A percentile compares a stretch with the other conserved stretches of the same genome.
phyloP scores from a whole-genome alignment of 2,797 vertebrate genomes.

The Falco berigora region DNA sequence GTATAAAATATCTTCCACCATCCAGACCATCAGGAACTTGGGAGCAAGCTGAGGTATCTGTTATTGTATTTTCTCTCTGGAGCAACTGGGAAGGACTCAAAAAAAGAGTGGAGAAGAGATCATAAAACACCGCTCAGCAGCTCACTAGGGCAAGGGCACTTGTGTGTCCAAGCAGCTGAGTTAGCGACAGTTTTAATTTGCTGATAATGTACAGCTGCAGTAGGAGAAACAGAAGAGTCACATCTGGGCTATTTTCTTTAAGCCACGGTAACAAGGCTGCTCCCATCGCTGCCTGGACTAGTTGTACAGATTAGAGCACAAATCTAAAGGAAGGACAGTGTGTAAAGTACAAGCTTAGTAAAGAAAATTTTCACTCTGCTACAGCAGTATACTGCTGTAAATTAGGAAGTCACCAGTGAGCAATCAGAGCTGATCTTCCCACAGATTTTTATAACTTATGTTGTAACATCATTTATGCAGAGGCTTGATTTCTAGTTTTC shows the following conservation, averaged over 20 bases:
- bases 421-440: background rate
- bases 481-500: background rate
- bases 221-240: background rate
- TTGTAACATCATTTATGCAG: background rate
- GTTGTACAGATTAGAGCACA: too few relatives aligned
- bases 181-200: background rate
- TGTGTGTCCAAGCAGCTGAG: background rate
- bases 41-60: background rate
- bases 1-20: background rate
- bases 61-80: background rate
- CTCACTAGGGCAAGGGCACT: background rate
- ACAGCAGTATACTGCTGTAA: background rate
- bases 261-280: background rate
- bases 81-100: background rate
- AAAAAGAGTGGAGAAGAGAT: background rate
- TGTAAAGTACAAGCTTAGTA: background rate
- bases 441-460: background rate
- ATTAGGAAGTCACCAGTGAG: background rate
- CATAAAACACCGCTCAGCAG: background rate
- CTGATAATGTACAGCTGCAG: background rate
- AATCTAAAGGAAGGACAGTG: too few relatives aligned
- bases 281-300: background rate
- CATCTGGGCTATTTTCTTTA: background rate
- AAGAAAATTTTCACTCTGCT: background rate
- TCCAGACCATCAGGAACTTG: background rate